These are phyloP conservation scores for Elephas maximus DNA, from an alignment of 2,113 vertebrate species.

Conservation along the genomic window DNA sequence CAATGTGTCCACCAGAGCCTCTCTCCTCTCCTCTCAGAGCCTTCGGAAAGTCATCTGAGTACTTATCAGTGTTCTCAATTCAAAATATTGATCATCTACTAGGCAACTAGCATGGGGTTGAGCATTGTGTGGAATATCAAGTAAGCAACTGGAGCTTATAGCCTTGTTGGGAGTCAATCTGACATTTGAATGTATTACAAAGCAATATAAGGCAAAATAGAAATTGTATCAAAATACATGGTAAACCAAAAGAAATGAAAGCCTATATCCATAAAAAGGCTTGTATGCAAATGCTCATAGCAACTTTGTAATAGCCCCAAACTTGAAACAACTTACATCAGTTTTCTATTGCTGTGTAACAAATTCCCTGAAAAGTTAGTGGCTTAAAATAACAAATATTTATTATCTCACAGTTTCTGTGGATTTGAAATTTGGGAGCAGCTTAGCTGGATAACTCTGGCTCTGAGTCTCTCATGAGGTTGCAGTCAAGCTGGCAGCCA, in stretches of 20 bases:
- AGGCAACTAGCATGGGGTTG: slow-evolving; percentile 48
- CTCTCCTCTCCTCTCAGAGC: neutral
- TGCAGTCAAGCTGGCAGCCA: neutral
- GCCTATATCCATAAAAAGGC: neutral
- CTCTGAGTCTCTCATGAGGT: neutral
- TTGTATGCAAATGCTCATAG: neutral
- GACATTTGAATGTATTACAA: slow-evolving; percentile 44
- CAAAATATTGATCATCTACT: slow-evolving; percentile 73
- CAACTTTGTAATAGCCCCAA: neutral
- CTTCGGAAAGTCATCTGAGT: slow-evolving; percentile 58
- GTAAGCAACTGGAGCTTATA: slow-evolving; percentile 35
- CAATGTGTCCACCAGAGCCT: neutral
- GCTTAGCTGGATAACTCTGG: neutral
- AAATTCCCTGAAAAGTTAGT: neutral
- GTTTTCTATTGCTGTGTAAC: neutral
- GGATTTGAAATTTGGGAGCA: neutral
- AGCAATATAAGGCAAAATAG: slow-evolving; percentile 47
- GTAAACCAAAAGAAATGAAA: slow-evolving; percentile 38
- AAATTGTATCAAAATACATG: neutral
- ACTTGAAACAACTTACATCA: neutral
- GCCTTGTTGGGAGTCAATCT: slow-evolving; percentile 55
- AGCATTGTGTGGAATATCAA: slow-evolving; percentile 66
- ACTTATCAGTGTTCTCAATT: slow-evolving; percentile 67
- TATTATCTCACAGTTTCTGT: neutral
- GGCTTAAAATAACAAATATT: neutral